A percentile compares a stretch with the other conserved stretches of the same genome.
Evolutionary conservation across 2,797 vertebrate species (phyloP).

Genomic region (Peromyscus melanophrys): DNA sequence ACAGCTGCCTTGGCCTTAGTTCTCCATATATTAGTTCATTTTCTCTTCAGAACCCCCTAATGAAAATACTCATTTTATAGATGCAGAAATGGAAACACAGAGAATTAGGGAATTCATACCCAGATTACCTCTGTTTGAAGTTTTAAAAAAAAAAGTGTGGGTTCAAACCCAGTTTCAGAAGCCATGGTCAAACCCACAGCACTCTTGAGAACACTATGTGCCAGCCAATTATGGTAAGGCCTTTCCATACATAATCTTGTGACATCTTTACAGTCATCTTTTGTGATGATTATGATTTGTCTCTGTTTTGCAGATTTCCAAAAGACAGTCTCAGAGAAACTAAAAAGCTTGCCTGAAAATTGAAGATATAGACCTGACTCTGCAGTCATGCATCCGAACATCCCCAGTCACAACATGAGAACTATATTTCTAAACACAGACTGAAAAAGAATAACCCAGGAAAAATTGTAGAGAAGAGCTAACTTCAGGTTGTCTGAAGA

Average conservation of each 20-base stretch:
- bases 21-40: not conserved
- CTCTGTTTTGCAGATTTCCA: not conserved
- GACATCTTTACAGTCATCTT: not conserved
- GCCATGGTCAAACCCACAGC: not conserved
- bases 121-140: not conserved
- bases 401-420: not conserved
- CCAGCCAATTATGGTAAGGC: not conserved
- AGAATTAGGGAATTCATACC: not conserved
- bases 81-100: not conserved
- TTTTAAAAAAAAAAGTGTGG: not conserved
- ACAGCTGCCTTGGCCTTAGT: not conserved
- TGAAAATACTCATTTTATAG: not conserved
- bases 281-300: not conserved
- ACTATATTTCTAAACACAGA: not conserved
- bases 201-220: not conserved
- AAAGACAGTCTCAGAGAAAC: conserved; percentile 3
- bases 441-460: not conserved
- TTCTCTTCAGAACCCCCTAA: not conserved
- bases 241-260: not conserved
- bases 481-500: conserved; percentile 19
- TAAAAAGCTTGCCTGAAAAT: not conserved
- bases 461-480: not conserved
- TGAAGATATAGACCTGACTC: not conserved
- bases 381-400: not conserved
- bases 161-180: not conserved